Evolutionary conservation across 2,797 vertebrate species (phyloP).

Genomic region (Acanthurus tractus): DNA sequence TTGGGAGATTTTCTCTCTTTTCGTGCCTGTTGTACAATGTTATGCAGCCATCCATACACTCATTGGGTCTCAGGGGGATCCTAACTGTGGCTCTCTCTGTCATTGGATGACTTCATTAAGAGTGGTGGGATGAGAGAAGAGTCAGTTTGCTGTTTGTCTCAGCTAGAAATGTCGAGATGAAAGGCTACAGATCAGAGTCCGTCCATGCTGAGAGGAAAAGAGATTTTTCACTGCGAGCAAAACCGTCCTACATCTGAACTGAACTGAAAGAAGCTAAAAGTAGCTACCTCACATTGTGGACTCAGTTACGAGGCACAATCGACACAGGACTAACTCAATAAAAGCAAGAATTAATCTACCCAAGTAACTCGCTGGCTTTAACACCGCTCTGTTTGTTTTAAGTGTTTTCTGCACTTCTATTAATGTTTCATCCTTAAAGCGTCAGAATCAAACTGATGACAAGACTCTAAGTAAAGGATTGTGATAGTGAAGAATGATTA

Average conservation of each 20-base stretch:
- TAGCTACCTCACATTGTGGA: background rate
- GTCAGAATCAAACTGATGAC: constrained; percentile 12
- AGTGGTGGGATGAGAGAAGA: constrained; percentile 32
- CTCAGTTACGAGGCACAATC: background rate
- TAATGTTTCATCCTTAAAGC: background rate
- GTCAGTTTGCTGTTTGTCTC: constrained; percentile 46
- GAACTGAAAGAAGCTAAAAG: background rate
- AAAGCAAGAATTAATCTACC: constrained; percentile 4
- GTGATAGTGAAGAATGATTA: constrained; percentile 36
- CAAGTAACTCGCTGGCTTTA: background rate
- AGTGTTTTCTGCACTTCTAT: no score
- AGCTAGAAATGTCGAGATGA: constrained; percentile 35
- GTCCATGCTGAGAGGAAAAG: constrained; percentile 28
- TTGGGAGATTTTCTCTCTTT: constrained; percentile 49
- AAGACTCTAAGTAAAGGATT: constrained; percentile 18
- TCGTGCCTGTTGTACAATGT: constrained; percentile 31
- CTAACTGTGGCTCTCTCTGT: constrained; percentile 40
- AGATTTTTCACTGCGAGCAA: constrained; percentile 16
- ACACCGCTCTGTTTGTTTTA: background rate
- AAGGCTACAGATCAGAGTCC: constrained; percentile 41
- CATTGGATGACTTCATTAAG: constrained; percentile 63
- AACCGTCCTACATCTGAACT: background rate
- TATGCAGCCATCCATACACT: constrained; percentile 55
- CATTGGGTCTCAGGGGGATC: constrained; percentile 44
- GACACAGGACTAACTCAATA: constrained; percentile 3